Base-by-base conservation (phyloP, 2,113 vertebrate species). In the Eclectus roratus region DNA sequence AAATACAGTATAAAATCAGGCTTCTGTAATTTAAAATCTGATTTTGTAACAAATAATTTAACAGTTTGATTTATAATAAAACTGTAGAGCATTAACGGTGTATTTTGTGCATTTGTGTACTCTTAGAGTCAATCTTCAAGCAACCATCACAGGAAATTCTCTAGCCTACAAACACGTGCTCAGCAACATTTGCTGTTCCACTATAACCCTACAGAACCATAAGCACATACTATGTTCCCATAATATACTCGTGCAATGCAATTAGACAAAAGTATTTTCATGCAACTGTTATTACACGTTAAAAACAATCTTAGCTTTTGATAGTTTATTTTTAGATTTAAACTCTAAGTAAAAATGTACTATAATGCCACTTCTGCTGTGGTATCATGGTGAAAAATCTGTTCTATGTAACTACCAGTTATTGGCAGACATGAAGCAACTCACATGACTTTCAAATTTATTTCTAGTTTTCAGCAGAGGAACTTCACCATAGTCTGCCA, bases 31-130 rank as follows among this genome's bases (percentile, higher is more conserved):
- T 80, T 47, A 37, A 85, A 49, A 74, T 10, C 47, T 79, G 13
- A 44, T 41, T 90, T 76, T 47, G 20, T 53, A 79, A 52, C 11
- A 50, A 64, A 52, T 14, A 60, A 64, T 64, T 60, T 69, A 72
- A n/a, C 9, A 41, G 20, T 53, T 73, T 66, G 3, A 79, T 84
- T 87, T 66, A 19, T 25, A 79, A 70, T 61, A 47, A 78, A 89
- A 37, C 31, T 37, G 17, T n/a, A 63, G 24, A 52, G 20, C 29
- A 56, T 20, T 52, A 84, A 43, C 0, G 0, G 17, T 27, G 3
- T 37, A 16, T 55, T 92, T 79, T 17, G 24, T 24, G 58, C 1
- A 24, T 33, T 76, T 82, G n/a, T 71, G 16, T 69, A 83, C 17
- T 77, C 33, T 50, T 29, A 9, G 17, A 76, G 13, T 46, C 56